phyloP scores from a whole-genome alignment of 2,797 vertebrate species.

The Florisuga fusca region DNA sequence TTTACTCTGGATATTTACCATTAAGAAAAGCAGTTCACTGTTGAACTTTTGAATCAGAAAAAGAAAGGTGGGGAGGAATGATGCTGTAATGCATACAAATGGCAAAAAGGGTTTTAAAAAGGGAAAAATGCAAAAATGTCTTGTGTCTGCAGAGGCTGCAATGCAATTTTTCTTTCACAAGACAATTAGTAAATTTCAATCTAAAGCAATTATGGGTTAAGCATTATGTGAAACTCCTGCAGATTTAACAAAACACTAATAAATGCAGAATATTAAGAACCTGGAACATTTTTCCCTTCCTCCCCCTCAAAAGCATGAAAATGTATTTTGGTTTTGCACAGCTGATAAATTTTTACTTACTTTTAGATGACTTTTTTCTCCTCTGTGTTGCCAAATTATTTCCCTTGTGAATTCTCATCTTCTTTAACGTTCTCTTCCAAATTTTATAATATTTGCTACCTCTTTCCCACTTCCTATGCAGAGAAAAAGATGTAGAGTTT shows the following conservation, averaged over 20 bases:
- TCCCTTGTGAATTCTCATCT: neutral
- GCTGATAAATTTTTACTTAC: neutral
- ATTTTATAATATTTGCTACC: neutral
- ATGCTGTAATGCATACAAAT: neutral
- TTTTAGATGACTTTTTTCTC: neutral
- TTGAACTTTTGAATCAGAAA: neutral
- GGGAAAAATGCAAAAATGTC: neutral
- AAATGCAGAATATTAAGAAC: neutral
- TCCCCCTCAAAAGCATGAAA: neutral
- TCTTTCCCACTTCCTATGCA: neutral
- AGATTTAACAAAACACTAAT: constrained; percentile 2
- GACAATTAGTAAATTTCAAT: neutral
- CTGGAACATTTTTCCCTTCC: neutral
- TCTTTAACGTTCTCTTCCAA: neutral
- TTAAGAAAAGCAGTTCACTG: neutral
- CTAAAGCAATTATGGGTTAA: neutral
- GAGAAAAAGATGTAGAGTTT: neutral
- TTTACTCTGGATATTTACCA: neutral
- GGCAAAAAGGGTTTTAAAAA: neutral
- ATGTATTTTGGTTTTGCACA: neutral
- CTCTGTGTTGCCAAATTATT: neutral
- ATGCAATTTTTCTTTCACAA: neutral
- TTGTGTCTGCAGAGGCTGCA: neutral
- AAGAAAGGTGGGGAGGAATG: neutral
- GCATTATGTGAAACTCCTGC: neutral